These are phyloP conservation scores for Gymnorhina tibicen DNA, from an alignment of 2,113 vertebrate species.

Conservation along the genomic window DNA sequence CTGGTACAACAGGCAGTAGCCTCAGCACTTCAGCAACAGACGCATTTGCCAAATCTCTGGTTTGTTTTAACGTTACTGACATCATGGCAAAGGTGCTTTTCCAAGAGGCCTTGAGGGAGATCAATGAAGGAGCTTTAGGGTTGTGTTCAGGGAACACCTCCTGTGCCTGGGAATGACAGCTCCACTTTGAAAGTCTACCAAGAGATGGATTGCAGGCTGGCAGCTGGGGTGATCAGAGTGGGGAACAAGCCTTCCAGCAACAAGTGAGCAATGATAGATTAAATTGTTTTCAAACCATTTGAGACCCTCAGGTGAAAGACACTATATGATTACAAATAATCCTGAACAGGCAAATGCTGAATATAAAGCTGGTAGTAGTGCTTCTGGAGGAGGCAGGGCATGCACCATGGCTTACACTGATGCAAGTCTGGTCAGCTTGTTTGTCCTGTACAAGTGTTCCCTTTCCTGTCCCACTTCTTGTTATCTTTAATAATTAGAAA, in stretches of 20 bases:
- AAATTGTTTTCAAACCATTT: background rate
- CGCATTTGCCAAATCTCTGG: background rate
- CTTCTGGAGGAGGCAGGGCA: background rate
- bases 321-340: background rate
- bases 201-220: background rate
- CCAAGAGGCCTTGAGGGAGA: background rate
- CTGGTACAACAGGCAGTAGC: background rate
- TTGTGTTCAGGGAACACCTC: background rate
- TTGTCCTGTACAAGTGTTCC: background rate
- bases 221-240: background rate
- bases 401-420: background rate
- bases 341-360: background rate
- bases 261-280: background rate
- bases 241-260: background rate
- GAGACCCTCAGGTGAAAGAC: background rate
- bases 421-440: background rate
- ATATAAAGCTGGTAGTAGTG: background rate
- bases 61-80: background rate
- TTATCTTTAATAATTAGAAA: background rate
- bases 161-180: background rate
- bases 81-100: background rate
- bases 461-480: background rate
- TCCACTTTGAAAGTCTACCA: background rate
- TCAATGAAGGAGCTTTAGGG: background rate
- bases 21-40: background rate